Evolutionary conservation across 2,113 vertebrate genomes (phyloP).

Genomic region (Dasypus novemcinctus): DNA sequence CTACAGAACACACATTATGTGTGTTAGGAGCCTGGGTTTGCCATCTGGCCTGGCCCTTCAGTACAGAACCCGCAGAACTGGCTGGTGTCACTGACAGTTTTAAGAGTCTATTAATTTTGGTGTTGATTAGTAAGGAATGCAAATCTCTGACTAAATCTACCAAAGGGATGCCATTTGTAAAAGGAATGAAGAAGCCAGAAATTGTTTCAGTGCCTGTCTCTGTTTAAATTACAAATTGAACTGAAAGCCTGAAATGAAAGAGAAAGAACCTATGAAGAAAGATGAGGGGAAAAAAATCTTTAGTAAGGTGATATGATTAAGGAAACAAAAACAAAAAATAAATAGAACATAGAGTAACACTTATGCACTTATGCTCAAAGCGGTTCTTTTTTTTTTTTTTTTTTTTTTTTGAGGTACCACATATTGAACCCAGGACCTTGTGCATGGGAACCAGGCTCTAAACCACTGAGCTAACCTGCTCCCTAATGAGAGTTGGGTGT

Average conservation of each 20-base stretch:
- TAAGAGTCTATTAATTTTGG: slow-evolving; percentile 71
- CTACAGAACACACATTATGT: slow-evolving; percentile 62
- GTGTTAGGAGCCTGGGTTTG: slow-evolving; percentile 15
- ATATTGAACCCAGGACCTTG: too few species aligned
- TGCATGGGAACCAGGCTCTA: too few species aligned
- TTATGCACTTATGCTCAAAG: background rate
- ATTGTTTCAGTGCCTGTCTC: background rate
- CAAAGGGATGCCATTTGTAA: slow-evolving; percentile 44
- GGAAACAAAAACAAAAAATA: slow-evolving; percentile 21
- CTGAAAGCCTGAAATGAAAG: background rate
- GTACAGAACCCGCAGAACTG: slow-evolving; percentile 36
- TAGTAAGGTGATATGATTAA: background rate
- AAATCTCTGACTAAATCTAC: slow-evolving; percentile 54
- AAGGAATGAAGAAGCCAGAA: slow-evolving; percentile 59
- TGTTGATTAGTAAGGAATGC: slow-evolving; percentile 64
- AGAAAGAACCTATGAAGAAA: background rate
- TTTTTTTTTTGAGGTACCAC: too few species aligned
- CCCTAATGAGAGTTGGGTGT: too few species aligned
- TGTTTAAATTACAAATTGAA: slow-evolving; percentile 50
- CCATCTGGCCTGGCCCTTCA: slow-evolving; percentile 67
- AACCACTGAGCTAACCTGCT: too few species aligned
- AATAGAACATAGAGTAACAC: background rate
- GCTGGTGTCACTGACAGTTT: slow-evolving; percentile 59
- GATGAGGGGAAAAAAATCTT: background rate
- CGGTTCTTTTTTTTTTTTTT: background rate